Evolutionary conservation across 2,888 invertebrate genomes (phyloP), one percentile per base, ranked within the genome.

Genomic region (Lampropteryx suffumata): DNA sequence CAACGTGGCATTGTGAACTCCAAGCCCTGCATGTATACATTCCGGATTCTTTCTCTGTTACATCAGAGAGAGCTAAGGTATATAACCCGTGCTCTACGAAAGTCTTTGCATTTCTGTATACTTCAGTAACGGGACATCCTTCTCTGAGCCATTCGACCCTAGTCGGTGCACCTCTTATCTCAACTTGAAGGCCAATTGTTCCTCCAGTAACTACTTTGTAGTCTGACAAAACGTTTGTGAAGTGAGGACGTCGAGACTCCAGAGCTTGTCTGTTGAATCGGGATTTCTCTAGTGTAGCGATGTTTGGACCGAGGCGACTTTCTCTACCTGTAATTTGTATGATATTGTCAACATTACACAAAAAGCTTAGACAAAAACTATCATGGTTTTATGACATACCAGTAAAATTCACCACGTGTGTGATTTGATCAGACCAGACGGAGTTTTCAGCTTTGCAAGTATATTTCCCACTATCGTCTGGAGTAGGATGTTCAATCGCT

Each of bases 121-220:
- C 78, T 37, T 91, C 90, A 0, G 84, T 90, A 3, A 92, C 91
- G 0, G 92, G 90, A 37, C 91, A 84, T 4, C 93, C 93, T 69
- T 93, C 93, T 58, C 93, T 91, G 41, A 94, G 90, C 97, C 97
- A 96, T 60, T 94, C 93, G 0, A 96, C 94, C 62, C 94, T 94
- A 6, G 94, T 94, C 9, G 94, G 93, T 12, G 87, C 87, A 68
- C 94, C 95, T 74, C 93, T 93, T 27, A 95, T 93, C 78, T 96
- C 94, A 0, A 96, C 95, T 76, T 96, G 95, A 12, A 97, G 91
- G 2, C 96, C 96, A 54, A 96, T 94, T 0, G 95, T 95, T 28
- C 96, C 96, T 0, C 96, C 96, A 50, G 91, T 88, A 2, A 94
- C 92, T 0, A 96, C 95, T 45, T 92, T 92, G 68, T 94, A 93